Evolutionary conservation across 2,888 invertebrate species (phyloP), one percentile per base, ranked within the genome.

Genomic region (Villa cingulata): DNA sequence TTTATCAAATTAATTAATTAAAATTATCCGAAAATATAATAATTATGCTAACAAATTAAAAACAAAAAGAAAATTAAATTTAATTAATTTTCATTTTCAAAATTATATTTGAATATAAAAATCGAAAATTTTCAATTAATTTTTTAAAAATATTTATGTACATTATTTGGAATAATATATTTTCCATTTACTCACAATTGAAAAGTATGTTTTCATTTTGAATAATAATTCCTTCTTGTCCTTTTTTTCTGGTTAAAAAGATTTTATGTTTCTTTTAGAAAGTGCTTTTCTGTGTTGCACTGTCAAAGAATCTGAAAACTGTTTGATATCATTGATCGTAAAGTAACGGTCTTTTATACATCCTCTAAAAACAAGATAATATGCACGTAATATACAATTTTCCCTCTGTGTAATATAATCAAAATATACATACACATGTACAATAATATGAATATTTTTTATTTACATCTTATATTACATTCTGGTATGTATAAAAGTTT

Each of bases 261-360:
- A 32, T 32, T 12, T 32, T 32, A 32, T 32, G 9, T 6, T 41
- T 36, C 41, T 36, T 7, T 10, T 15, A 12, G 7, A 23, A 23
- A 6, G 23, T 23, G 5, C 23, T n/a, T 19, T 36, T 18, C 36
- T 40, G 17, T 19, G 41, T 15, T 39, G 23, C 34, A 34, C 23
- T 41, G 23, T 34, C 32, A 39, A n/a, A 34, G n/a, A 41, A 41
- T 16, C 20, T 46, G 16, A 39, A 41, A 41, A 38, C 41, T 34
- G 45, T 46, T 46, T 46, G 45, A 41, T 46, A 34, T 16, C 23
- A 17, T 10, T 34, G 17, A 23, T 17, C 20, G 17, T 16, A 46
- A 46, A 38, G n/a, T 36, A 41, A 36, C 36, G n/a, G 34, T 40
- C 45, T 46, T 46, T 34, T 46, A 46, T 46, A 46, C 40, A 19